Evolutionary conservation across 2,113 vertebrate species (phyloP).

Genomic region (Sciurus niger): DNA sequence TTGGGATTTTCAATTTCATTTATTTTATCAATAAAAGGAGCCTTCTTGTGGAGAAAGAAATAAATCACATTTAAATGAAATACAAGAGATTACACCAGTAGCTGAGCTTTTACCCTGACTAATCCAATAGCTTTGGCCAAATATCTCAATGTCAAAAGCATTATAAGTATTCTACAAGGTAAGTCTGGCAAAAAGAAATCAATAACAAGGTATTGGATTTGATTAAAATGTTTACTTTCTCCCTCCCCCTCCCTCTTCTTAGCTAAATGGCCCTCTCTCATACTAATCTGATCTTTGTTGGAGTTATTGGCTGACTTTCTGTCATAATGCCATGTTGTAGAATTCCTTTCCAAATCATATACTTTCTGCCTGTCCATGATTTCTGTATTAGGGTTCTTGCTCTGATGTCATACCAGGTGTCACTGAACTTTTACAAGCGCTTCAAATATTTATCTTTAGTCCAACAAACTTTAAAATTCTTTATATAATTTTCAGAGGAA

Average conservation of each 20-base stretch:
- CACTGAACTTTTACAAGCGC: constrained; percentile 5
- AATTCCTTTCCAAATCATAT: constrained; percentile 19
- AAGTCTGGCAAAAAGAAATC: constrained; percentile 88
- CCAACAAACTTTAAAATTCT: constrained; percentile 19
- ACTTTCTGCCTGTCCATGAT: neutral
- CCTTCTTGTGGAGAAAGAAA: constrained; percentile 84
- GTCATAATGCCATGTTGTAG: neutral
- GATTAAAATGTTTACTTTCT: constrained; percentile 88
- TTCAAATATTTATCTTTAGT: neutral
- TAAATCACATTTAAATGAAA: constrained; percentile 89
- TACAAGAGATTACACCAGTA: constrained; percentile 87
- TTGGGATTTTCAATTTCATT: constrained; percentile 86
- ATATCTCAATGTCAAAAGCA: constrained; percentile 89
- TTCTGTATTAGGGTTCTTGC: neutral
- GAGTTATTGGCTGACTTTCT: constrained; percentile 74
- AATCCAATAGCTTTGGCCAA: constrained; percentile 88
- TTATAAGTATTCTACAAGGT: constrained; percentile 89
- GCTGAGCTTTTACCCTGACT: constrained; percentile 86
- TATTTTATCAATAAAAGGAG: constrained; percentile 87
- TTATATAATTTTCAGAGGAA: neutral
- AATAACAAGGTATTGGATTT: constrained; percentile 89
- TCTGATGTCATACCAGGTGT: neutral
- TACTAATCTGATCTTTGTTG: constrained; percentile 80
- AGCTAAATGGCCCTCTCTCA: constrained; percentile 83
- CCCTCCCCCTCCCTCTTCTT: constrained; percentile 57